phyloP scores from a whole-genome alignment of 2,797 vertebrate genomes.

The Poeciliopsis turneri region DNA sequence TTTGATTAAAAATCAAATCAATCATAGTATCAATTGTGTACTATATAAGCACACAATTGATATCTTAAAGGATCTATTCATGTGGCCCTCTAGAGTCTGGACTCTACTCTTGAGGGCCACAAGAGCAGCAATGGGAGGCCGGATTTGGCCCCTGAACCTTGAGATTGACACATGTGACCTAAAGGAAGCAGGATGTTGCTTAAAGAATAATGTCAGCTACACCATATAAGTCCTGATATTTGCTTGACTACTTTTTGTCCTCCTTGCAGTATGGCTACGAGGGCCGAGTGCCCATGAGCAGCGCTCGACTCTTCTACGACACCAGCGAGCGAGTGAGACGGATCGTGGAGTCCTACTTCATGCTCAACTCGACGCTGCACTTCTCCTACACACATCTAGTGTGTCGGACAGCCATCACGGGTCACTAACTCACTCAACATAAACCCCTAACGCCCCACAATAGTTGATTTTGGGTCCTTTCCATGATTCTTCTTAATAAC shows the following conservation, averaged over 20 bases:
- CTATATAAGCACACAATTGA: too few relatives aligned
- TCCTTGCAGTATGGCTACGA: slow-evolving; percentile 88
- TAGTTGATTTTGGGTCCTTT: not conserved
- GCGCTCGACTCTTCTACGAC: slow-evolving; percentile 93
- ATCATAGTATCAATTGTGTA: too few relatives aligned
- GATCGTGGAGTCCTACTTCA: slow-evolving; percentile 93
- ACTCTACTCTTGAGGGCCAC: too few relatives aligned
- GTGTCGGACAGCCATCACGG: slow-evolving; percentile 93
- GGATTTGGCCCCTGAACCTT: too few relatives aligned
- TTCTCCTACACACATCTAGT: slow-evolving; percentile 99
- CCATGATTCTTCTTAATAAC: not conserved
- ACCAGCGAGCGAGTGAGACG: slow-evolving; percentile 91
- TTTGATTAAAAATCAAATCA: too few relatives aligned
- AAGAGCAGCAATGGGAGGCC: too few relatives aligned
- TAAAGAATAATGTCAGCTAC: not conserved
- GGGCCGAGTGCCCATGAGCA: slow-evolving; percentile 89
- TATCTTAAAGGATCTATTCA: too few relatives aligned
- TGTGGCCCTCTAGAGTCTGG: too few relatives aligned
- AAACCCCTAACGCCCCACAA: not conserved
- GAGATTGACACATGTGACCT: not conserved
- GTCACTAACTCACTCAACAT: slow-evolving; percentile 68
- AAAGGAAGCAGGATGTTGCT: not conserved
- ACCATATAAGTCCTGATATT: not conserved
- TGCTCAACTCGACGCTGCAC: slow-evolving; percentile 92
- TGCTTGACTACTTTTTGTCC: not conserved